Percentiles rank a stretch among this genome's conserved stretches.
Conservation (phyloP, 2,888 invertebrate genomes). For the Stenodera caucasica region DNA sequence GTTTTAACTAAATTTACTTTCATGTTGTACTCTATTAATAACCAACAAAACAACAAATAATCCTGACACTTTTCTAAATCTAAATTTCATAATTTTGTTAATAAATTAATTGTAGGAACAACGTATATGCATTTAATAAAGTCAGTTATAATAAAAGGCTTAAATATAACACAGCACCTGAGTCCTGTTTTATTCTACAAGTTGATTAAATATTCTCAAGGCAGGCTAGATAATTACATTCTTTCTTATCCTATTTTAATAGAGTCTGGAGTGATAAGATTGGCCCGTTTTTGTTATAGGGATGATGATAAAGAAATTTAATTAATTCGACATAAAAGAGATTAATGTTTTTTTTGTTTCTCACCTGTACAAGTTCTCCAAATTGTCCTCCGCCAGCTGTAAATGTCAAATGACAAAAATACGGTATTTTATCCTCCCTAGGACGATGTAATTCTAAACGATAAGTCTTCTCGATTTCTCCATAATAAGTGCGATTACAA, state of each 20-base stretch:
- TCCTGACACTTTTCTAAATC: too few relatives aligned
- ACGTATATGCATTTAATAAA: not conserved
- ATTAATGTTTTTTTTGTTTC: not conserved
- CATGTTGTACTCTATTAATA: too few relatives aligned
- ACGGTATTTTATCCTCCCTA: constrained; percentile 82
- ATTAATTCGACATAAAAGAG: not conserved
- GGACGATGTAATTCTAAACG: constrained; percentile 83
- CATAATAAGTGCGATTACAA: constrained; percentile 89
- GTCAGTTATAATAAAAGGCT: not conserved
- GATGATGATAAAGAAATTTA: constrained; percentile 14
- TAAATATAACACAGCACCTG: not conserved
- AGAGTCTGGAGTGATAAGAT: too few relatives aligned
- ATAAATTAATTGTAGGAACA: too few relatives aligned
- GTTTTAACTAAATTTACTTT: constrained; percentile 3
- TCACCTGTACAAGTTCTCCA: constrained; percentile 85
- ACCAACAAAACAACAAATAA: too few relatives aligned
- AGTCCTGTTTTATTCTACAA: not conserved
- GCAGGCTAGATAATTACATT: not conserved
- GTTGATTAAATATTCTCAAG: not conserved
- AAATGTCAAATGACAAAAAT: constrained; percentile 84
- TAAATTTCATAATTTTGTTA: too few relatives aligned
- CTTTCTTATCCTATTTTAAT: not conserved
- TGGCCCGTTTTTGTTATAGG: not conserved
- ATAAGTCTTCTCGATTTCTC: constrained; percentile 85
- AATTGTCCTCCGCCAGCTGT: constrained; percentile 79